These are phyloP conservation scores for Pyrrhosoma nymphula DNA, from an alignment of 2,888 invertebrate genomes.

Conservation along the genomic window DNA sequence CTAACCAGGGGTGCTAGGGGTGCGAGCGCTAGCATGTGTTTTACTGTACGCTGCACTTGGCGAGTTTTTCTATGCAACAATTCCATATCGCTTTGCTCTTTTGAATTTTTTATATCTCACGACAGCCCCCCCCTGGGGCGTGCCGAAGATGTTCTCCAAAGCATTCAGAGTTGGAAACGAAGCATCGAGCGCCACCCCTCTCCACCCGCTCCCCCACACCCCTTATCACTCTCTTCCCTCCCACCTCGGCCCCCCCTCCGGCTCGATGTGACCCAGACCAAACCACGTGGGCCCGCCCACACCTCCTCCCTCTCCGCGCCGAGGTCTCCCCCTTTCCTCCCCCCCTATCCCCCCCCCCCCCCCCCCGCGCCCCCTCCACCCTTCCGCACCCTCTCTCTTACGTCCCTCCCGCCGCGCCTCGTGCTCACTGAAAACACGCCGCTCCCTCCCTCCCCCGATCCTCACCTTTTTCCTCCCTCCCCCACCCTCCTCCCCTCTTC, in stretches of 20 bases:
- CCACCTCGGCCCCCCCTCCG: background rate
- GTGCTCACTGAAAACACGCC: background rate
- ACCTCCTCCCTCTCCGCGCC: too few relatives aligned
- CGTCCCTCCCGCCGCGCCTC: background rate
- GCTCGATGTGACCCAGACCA: background rate
- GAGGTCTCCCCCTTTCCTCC: background rate
- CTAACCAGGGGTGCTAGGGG: too few relatives aligned
- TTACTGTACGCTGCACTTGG: too few relatives aligned
- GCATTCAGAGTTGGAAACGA: background rate
- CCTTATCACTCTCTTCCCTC: too few relatives aligned
- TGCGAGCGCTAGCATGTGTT: too few relatives aligned
- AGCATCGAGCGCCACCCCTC: background rate
- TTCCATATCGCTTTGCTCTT: background rate
- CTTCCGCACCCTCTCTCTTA: background rate
- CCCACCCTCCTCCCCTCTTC: too few relatives aligned
- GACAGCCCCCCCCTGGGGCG: too few relatives aligned
- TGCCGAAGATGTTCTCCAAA: background rate
- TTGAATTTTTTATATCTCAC: too few relatives aligned
- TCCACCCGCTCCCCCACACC: background rate
- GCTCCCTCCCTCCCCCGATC: too few relatives aligned
- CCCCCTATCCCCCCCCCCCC: background rate
- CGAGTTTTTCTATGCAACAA: background rate
- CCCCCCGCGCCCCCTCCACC: background rate
- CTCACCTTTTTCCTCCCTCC: too few relatives aligned
- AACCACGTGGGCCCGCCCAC: background rate